Base-by-base conservation (phyloP, 2,888 invertebrate genomes). In the Mythimna pallens region DNA sequence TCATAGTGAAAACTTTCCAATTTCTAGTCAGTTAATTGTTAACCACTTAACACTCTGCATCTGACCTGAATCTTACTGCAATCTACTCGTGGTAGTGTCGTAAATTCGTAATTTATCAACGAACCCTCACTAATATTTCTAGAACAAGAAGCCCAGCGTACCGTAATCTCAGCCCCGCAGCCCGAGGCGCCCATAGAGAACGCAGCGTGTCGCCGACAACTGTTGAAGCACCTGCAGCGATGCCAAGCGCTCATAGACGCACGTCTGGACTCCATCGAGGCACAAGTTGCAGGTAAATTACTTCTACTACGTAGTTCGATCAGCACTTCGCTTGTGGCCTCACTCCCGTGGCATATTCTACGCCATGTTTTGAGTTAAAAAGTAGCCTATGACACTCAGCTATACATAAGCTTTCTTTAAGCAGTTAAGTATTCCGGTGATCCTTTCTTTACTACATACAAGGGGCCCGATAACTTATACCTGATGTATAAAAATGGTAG, bases 171-270 rank as follows among this genome's bases (percentile, higher is more conserved):
- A 64, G 97, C 97, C 80, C 98, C 98, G 17, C 97, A 98, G 92
- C 98, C 98, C 0, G 98, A 98, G 92, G 98, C 98, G 17, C 97
- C 98, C 3, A 98, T 98, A 72, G 98, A 98, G 93, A 97, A 98
- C 62, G 96, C 97, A 62, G 98, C 98, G 90, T 99, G 99, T 86
- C 97, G 98, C 82, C 96, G 97, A 87, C 97, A 98, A 70, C 95
- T 99, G 65, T 94, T 98, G 81, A 97, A 98, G 40, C 98, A 98
- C 89, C 97, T 99, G 69, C 97, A 97, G 86, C 97, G 98, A 81
- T 97, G 98, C 88, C 98, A 98, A 91, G 96, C 97, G 76, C 95
- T 97, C 73, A 96, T 98, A 50, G 97, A 98, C 90, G 97, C 97
- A 1, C 93, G 98, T 57, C 96, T 99, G 61, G 97, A 97, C 84